Evolutionary conservation across 2,113 vertebrate species (phyloP).

Genomic region (Condylura cristata): DNA sequence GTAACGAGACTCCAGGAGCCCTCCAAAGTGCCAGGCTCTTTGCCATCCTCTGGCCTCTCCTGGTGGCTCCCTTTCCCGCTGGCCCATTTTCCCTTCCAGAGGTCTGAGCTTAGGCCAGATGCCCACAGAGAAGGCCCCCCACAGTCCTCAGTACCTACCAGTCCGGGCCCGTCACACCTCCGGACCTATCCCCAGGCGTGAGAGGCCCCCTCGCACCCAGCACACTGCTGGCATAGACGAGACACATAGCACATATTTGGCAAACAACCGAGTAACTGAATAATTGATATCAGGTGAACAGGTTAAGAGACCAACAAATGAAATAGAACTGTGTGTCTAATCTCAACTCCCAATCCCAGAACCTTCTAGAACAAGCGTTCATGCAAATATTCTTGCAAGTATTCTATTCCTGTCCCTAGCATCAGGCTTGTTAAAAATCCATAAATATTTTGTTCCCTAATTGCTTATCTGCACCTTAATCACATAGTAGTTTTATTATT

Average conservation of each 20-base stretch:
- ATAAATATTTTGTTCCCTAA: conserved; percentile 63
- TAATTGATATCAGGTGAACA: not conserved
- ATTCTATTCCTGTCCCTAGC: conserved; percentile 31
- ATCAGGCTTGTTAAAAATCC: not conserved
- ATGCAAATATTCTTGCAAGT: not conserved
- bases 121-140: not conserved
- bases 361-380: conserved; percentile 18
- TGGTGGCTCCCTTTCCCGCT: not conserved
- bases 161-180: fast-evolving
- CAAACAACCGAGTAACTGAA: not conserved
- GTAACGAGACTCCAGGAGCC: not conserved
- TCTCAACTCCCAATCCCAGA: not conserved
- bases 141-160: not conserved
- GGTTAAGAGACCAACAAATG: not conserved
- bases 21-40: not conserved
- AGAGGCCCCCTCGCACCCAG: not conserved
- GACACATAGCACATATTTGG: not conserved
- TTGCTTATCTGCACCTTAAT: conserved; percentile 77
- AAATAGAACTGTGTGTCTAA: not conserved
- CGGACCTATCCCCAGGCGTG: not conserved
- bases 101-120: not conserved
- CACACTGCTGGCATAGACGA: not conserved
- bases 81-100: not conserved
- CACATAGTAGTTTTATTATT: conserved; percentile 77
- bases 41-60: not conserved